A percentile compares a stretch with the other conserved stretches of the same genome.
These are phyloP conservation scores for Triplophysa tibetana DNA, from an alignment of 2,113 vertebrate genomes.

Conservation along the genomic window DNA sequence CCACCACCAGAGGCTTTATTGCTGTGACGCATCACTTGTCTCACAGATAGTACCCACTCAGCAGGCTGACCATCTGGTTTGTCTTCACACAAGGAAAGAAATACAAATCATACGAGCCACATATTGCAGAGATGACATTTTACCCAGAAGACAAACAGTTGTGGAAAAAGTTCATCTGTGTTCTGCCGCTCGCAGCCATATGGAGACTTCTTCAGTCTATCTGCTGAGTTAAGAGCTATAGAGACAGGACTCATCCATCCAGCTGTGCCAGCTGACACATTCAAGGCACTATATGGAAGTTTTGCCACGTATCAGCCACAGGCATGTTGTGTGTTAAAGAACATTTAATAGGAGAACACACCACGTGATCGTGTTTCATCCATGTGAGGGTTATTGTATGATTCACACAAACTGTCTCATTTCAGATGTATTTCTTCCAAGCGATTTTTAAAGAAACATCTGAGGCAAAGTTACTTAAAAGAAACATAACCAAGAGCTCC, in stretches of 20 bases:
- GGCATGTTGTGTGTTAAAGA: background rate
- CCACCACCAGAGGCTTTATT: constrained; percentile 1
- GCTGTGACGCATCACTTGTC: constrained; percentile 62
- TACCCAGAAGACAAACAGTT: constrained; percentile 49
- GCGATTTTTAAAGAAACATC: too few relatives aligned
- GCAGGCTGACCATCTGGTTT: constrained; percentile 70
- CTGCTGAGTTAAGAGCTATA: constrained; percentile 1
- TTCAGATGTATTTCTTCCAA: too few relatives aligned
- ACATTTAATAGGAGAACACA: background rate
- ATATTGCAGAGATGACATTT: constrained; percentile 68
- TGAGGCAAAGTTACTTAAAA: background rate
- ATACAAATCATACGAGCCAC: constrained; percentile 67
- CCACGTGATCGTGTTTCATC: background rate
- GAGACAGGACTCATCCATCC: constrained; percentile 21
- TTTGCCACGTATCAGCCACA: background rate
- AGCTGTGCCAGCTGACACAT: constrained; percentile 20
- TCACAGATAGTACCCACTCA: constrained; percentile 67
- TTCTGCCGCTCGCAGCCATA: constrained; percentile 9
- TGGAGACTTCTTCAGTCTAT: constrained; percentile 19
- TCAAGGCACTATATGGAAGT: constrained; percentile 14
- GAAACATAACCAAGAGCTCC: background rate
- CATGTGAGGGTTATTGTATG: background rate
- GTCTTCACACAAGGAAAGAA: constrained; percentile 63
- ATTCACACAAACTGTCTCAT: background rate
- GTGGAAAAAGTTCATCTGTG: background rate